phyloP scores from a whole-genome alignment of 2,797 vertebrate species.

The Fringilla coelebs region DNA sequence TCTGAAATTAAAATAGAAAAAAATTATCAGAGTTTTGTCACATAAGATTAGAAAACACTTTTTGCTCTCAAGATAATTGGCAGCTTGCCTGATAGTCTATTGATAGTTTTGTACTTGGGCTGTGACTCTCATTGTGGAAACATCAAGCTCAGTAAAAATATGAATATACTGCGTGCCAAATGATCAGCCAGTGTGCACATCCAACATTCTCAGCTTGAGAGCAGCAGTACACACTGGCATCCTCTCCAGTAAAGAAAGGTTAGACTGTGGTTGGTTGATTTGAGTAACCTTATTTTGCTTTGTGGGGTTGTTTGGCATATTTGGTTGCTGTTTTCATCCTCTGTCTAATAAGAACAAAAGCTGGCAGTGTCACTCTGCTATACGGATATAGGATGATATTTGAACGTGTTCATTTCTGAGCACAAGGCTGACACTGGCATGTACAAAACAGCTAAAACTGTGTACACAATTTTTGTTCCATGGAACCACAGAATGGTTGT shows the following conservation, averaged over 20 bases:
- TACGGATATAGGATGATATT: background rate
- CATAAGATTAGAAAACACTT: background rate
- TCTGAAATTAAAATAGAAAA: slow-evolving; percentile 67
- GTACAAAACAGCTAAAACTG: background rate
- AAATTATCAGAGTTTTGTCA: background rate
- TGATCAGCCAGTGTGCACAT: background rate
- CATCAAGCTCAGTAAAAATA: background rate
- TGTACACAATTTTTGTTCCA: background rate
- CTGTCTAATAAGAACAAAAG: background rate
- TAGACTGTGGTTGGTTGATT: background rate
- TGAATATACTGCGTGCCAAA: background rate
- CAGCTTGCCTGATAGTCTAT: background rate
- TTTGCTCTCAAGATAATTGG: background rate
- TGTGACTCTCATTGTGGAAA: background rate
- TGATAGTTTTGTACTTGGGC: background rate
- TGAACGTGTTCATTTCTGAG: background rate
- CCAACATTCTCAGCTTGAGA: accelerated
- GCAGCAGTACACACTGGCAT: background rate
- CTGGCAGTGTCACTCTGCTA: background rate
- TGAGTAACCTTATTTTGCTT: background rate
- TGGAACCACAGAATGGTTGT: background rate
- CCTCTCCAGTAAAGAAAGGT: background rate
- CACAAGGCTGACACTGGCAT: background rate
- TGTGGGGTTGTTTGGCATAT: background rate
- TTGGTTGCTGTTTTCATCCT: background rate